A percentile compares a stretch with the other conserved stretches of the same genome.
Evolutionary conservation across 1,140 invertebrate species (phyloP).

Genomic region (Trichonephila clavata): DNA sequence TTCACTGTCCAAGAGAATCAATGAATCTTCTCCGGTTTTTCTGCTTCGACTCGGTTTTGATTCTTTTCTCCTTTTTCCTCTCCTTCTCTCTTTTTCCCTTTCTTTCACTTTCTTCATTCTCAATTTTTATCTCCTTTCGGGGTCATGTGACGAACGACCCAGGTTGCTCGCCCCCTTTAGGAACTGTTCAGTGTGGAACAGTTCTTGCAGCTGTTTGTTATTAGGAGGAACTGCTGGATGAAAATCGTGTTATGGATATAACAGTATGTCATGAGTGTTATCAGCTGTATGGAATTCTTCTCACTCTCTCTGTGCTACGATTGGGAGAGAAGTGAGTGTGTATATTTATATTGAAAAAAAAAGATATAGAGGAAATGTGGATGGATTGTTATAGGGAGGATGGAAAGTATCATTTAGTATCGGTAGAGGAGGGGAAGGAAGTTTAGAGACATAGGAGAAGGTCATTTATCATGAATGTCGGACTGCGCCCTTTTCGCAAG

Average conservation of each 20-base stretch:
- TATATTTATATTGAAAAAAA: not conserved
- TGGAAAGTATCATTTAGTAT: constrained; percentile 31
- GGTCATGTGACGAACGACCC: constrained; percentile 28
- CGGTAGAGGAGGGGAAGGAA: not conserved
- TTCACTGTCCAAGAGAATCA: constrained; percentile 68
- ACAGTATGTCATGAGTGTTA: constrained; percentile 28
- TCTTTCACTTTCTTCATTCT: constrained; percentile 49
- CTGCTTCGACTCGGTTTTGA: constrained; percentile 32
- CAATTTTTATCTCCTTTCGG: constrained; percentile 50
- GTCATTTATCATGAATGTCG: constrained; percentile 19
- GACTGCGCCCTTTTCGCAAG: not conserved
- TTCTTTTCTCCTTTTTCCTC: constrained; percentile 12
- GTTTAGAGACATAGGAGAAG: not conserved
- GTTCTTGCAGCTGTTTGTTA: constrained; percentile 49
- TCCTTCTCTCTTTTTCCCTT: not conserved
- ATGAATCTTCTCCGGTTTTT: constrained; percentile 35
- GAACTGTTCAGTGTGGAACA: not conserved
- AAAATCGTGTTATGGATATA: constrained; percentile 32
- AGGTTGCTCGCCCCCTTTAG: not conserved
- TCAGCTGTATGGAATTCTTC: constrained; percentile 9
- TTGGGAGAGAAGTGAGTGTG: not conserved
- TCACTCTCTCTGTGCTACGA: constrained; percentile 1
- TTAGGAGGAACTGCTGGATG: constrained; percentile 52
- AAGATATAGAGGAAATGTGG: not conserved
- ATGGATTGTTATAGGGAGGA: constrained; percentile 15